Evolutionary conservation across 2,797 vertebrate species (phyloP).

Genomic region (Micropoecilia bifurca): DNA sequence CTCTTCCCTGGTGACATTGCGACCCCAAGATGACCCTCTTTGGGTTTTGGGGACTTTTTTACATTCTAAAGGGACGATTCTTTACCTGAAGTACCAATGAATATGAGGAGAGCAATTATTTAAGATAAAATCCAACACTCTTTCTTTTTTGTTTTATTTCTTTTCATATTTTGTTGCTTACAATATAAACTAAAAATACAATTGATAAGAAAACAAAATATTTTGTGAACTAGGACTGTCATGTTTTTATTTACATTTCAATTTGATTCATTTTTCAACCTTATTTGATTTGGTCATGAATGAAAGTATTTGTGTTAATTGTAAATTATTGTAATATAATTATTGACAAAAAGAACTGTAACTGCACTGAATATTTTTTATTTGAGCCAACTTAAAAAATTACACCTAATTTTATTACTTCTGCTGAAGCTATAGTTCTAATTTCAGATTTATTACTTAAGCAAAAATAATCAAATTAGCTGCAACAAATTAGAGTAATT

Average conservation of each 20-base stretch:
- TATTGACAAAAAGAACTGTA: background rate
- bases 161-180: background rate
- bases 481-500: no score
- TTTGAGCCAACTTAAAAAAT: no score
- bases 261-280: background rate
- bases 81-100: background rate
- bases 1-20: background rate
- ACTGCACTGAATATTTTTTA: background rate
- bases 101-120: background rate
- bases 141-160: background rate
- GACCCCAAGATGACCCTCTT: background rate
- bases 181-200: background rate
- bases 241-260: background rate
- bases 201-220: background rate
- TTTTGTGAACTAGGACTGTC: background rate
- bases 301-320: background rate
- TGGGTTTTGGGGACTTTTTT: background rate
- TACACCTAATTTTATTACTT: no score
- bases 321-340: background rate
- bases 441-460: no score
- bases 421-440: no score
- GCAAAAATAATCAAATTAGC: no score
- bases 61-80: background rate
- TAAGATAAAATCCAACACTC: no score
- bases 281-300: background rate